phyloP scores from a whole-genome alignment of 1,140 invertebrate genomes.

The Zaprionus nigranus region DNA sequence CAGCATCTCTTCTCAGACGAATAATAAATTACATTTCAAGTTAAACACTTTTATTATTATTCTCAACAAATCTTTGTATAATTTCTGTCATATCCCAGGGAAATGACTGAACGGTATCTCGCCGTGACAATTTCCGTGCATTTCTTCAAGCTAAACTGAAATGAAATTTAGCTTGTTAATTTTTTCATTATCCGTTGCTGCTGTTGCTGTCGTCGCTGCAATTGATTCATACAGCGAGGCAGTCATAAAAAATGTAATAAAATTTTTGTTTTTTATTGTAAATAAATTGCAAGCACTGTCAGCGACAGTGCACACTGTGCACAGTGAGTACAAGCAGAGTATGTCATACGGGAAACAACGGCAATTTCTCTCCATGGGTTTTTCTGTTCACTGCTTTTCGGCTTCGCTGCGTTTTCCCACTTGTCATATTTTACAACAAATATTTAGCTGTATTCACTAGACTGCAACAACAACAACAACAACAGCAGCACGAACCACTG shows the following conservation, averaged over 20 bases:
- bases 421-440: conserved; percentile 46
- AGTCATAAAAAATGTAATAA: conserved; percentile 61
- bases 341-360: conserved; percentile 47
- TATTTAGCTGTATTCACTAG: conserved; percentile 61
- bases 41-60: not conserved
- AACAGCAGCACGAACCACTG: conserved; percentile 6
- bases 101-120: conserved; percentile 15
- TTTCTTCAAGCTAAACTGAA: conserved; percentile 23
- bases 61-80: not conserved
- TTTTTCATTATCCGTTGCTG: conserved; percentile 23
- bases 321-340: conserved; percentile 1
- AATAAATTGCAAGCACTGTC: conserved; percentile 48
- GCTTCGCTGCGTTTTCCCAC: conserved; percentile 51
- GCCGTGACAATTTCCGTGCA: conserved; percentile 11
- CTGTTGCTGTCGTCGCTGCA: conserved; percentile 16
- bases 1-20: too few species aligned
- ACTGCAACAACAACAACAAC: conserved; percentile 62
- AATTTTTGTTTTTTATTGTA: conserved; percentile 52
- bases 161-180: conserved; percentile 31
- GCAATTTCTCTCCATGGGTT: conserved; percentile 44
- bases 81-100: not conserved
- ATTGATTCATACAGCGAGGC: conserved; percentile 46
- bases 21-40: too few species aligned
- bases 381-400: conserved; percentile 40
- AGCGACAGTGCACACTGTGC: conserved; percentile 3